Evolutionary conservation across 1,140 invertebrate genomes (phyloP).

Genomic region (Anoplolepis gracilipes): DNA sequence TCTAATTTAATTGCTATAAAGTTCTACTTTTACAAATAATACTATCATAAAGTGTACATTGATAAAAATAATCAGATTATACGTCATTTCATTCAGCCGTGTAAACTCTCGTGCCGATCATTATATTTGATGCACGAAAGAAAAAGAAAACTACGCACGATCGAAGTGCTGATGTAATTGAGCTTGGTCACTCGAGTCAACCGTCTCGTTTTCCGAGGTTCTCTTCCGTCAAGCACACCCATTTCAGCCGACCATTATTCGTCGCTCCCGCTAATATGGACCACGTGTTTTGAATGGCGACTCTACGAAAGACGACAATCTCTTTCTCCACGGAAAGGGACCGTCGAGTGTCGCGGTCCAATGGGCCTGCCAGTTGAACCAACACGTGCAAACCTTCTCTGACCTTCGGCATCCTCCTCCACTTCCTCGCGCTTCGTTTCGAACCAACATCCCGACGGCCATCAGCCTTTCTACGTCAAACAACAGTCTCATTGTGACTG

Average conservation of each 20-base stretch:
- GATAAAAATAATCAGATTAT: background rate
- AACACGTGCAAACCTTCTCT: slow-evolving; percentile 67
- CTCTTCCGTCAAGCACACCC: slow-evolving; percentile 46
- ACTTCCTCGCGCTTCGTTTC: slow-evolving; percentile 44
- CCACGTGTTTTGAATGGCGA: slow-evolving; percentile 78
- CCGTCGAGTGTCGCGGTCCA: slow-evolving; percentile 65
- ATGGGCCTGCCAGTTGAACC: slow-evolving; percentile 30
- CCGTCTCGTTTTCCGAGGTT: slow-evolving; percentile 54
- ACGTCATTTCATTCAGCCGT: background rate
- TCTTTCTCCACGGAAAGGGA: slow-evolving; percentile 40
- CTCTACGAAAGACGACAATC: slow-evolving; percentile 63
- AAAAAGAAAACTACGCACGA: slow-evolving; percentile 44
- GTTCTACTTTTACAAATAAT: slow-evolving; percentile 18
- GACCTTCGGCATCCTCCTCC: slow-evolving; percentile 68
- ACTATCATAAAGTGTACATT: background rate
- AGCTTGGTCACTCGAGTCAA: slow-evolving; percentile 73
- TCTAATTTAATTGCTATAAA: slow-evolving; percentile 38
- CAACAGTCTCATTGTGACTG: slow-evolving; percentile 73
- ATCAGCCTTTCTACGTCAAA: slow-evolving; percentile 69
- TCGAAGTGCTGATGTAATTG: slow-evolving; percentile 67
- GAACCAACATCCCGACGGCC: slow-evolving; percentile 59
- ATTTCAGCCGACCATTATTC: slow-evolving; percentile 67
- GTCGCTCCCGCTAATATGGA: slow-evolving; percentile 73
- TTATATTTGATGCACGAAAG: slow-evolving; percentile 53
- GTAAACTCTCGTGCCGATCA: slow-evolving; percentile 20